These are phyloP conservation scores for Oryzias curvinotus DNA, from an alignment of 2,113 vertebrate genomes.

Conservation along the genomic window DNA sequence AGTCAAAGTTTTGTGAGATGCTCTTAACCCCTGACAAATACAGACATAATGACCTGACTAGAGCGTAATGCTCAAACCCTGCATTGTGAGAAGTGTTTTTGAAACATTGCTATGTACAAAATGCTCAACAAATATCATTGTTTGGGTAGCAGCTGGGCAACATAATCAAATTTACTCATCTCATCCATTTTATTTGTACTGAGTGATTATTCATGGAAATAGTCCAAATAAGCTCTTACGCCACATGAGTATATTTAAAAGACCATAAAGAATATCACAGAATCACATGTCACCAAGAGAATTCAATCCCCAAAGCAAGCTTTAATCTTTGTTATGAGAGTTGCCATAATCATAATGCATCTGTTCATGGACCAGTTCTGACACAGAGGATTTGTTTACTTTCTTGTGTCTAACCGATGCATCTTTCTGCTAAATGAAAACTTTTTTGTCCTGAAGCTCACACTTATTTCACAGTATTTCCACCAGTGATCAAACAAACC, in stretches of 20 bases:
- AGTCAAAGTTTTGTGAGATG: too few relatives aligned
- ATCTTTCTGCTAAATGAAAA: background rate
- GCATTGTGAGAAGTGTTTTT: slow-evolving; percentile 6
- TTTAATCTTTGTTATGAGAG: slow-evolving; percentile 58
- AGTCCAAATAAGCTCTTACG: slow-evolving; percentile 46
- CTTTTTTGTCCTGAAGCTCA: too few relatives aligned
- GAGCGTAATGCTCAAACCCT: background rate
- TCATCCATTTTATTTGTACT: slow-evolving; percentile 47
- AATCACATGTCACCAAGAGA: slow-evolving; percentile 33
- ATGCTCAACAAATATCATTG: slow-evolving; percentile 24
- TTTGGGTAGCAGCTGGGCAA: slow-evolving; percentile 49
- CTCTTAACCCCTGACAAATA: too few relatives aligned
- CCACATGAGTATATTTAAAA: slow-evolving; percentile 17
- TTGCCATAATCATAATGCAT: slow-evolving; percentile 56
- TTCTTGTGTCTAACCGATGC: slow-evolving; percentile 19
- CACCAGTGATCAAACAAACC: too few relatives aligned
- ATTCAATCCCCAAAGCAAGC: slow-evolving; percentile 44
- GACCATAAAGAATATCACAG: slow-evolving; percentile 32
- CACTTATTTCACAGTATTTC: too few relatives aligned
- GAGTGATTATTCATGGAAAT: slow-evolving; percentile 53
- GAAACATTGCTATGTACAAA: slow-evolving; percentile 3
- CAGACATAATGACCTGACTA: too few relatives aligned
- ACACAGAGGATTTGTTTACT: slow-evolving; percentile 38
- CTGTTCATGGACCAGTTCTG: slow-evolving; percentile 60
- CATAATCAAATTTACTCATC: slow-evolving; percentile 40